Evolutionary conservation across 2,113 vertebrate species (phyloP).

Genomic region (Bujurquina vittata): DNA sequence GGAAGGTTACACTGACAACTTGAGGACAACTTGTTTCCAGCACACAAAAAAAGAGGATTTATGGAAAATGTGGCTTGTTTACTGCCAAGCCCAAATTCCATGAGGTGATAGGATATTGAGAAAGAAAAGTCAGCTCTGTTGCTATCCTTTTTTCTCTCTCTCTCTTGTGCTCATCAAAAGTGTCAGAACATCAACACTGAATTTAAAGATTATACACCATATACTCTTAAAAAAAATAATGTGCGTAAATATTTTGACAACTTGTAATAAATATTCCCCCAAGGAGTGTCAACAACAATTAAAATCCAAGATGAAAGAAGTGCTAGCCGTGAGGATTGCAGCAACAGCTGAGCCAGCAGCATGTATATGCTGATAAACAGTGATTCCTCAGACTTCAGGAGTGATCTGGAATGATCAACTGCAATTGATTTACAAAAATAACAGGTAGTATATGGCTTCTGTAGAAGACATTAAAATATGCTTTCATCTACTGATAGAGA

Average conservation of each 20-base stretch:
- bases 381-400: background rate
- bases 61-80: background rate
- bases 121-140: background rate
- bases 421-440: background rate
- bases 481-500: background rate
- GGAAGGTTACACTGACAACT: background rate
- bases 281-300: background rate
- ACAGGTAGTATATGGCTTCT: background rate
- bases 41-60: background rate
- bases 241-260: conserved; percentile 43
- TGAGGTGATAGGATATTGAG: background rate
- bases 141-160: background rate
- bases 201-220: background rate
- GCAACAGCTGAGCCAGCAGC: background rate
- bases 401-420: background rate
- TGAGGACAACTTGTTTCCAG: background rate
- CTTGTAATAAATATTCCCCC: background rate
- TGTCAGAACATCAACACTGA: background rate
- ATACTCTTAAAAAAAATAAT: background rate
- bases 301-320: background rate
- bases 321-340: background rate
- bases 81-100: background rate
- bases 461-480: background rate
- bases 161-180: background rate
- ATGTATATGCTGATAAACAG: background rate